Percentiles rank a stretch among this genome's conserved stretches.
Conservation (phyloP, 2,797 vertebrate species). For the Oreochromis grahami region DNA sequence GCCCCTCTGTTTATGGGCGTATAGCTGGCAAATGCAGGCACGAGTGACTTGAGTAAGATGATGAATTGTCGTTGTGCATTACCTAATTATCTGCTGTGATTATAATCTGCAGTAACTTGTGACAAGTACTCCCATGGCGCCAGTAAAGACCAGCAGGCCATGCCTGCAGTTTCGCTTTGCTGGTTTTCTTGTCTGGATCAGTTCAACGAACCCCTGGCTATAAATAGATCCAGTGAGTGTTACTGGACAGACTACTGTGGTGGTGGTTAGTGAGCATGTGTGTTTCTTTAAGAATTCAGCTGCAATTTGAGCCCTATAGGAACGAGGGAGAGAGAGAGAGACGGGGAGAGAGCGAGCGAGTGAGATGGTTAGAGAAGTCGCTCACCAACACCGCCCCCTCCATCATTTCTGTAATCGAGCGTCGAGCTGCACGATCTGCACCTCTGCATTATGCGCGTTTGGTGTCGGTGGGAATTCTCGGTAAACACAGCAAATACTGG, state of each 20-base stretch:
- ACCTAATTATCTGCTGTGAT: neutral
- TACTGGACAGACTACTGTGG: neutral
- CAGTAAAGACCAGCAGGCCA: neutral
- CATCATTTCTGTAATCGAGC: constrained; percentile 49
- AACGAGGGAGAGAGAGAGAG: neutral
- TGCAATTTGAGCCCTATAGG: constrained; percentile 62
- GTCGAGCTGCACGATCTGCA: constrained; percentile 55
- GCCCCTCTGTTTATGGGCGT: neutral
- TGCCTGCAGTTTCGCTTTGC: neutral
- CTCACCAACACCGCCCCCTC: neutral
- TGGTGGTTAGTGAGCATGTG: constrained; percentile 9
- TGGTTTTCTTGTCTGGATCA: neutral
- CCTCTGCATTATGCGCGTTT: constrained; percentile 44
- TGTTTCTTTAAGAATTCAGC: constrained; percentile 72
- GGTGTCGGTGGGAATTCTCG: neutral
- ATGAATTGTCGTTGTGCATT: neutral
- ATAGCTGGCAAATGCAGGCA: neutral
- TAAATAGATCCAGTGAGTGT: constrained; percentile 37
- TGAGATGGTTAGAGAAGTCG: neutral
- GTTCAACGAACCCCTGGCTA: constrained; percentile 20
- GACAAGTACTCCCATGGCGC: neutral
- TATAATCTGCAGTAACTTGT: neutral
- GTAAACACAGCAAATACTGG: constrained; percentile 10
- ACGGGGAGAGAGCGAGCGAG: neutral
- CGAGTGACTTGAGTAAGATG: neutral